phyloP scores from a whole-genome alignment of 2,113 vertebrate genomes.

The Epinephelus lanceolatus region DNA sequence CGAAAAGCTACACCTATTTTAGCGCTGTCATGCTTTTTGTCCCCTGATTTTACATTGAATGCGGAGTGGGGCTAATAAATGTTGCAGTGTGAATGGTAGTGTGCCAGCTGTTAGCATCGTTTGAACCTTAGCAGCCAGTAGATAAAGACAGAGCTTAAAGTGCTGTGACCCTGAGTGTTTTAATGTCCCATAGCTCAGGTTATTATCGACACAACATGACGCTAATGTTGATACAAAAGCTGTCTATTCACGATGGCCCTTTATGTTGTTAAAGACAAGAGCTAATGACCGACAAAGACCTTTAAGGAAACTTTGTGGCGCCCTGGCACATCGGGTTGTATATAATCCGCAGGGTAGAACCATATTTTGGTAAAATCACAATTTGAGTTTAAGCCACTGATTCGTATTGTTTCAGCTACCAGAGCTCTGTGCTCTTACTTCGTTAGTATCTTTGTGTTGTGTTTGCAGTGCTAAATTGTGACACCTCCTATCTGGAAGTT shows the following conservation, averaged over 20 bases:
- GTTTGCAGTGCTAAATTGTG: not conserved
- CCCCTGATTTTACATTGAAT: not conserved
- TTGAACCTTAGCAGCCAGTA: not conserved
- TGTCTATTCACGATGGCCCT: not conserved
- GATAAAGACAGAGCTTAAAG: conserved; percentile 2
- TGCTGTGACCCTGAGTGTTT: not conserved
- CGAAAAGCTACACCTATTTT: conserved; percentile 51
- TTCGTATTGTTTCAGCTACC: not conserved
- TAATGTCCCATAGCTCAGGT: not conserved
- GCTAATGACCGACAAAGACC: not conserved
- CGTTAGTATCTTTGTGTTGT: not conserved
- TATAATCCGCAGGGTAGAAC: no score
- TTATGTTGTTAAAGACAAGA: not conserved
- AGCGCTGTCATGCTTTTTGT: conserved; percentile 66
- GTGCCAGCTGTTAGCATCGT: conserved; percentile 9
- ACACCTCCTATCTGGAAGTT: not conserved
- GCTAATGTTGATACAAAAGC: not conserved
- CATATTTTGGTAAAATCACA: not conserved
- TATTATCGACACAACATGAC: not conserved
- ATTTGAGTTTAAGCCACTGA: not conserved
- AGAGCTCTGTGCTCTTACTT: no score
- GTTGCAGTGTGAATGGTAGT: not conserved
- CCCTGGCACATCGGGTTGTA: no score
- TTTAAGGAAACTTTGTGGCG: not conserved
- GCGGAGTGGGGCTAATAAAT: not conserved